Evolutionary conservation across 2,113 vertebrate species (phyloP).

Genomic region (Eulemur macaco): DNA sequence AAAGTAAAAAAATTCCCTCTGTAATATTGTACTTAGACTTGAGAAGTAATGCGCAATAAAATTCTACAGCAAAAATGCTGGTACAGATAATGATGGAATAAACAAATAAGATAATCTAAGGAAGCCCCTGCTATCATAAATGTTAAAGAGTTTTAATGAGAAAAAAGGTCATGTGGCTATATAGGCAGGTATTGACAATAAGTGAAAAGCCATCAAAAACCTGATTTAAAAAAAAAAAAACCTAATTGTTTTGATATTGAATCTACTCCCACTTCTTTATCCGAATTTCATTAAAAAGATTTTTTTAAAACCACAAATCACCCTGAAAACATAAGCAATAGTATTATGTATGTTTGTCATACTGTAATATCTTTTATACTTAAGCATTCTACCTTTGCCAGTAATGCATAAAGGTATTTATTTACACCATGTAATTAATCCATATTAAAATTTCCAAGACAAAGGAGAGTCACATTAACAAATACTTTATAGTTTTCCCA

Average conservation of each 20-base stretch:
- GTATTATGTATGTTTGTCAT: neutral
- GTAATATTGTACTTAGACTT: neutral
- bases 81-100: neutral
- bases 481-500: conserved; percentile 75
- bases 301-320: neutral
- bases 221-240: neutral
- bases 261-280: conserved; percentile 20
- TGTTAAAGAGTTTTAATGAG: conserved; percentile 8
- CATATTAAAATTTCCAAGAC: conserved; percentile 65
- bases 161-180: neutral
- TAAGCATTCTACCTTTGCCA: conserved; percentile 27
- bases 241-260: neutral
- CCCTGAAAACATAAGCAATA: conserved; percentile 5
- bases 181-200: neutral
- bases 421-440: conserved; percentile 68
- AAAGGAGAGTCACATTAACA: conserved; percentile 72
- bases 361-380: neutral
- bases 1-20: conserved; percentile 22
- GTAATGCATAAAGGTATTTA: conserved; percentile 47
- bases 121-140: neutral
- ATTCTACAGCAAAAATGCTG: conserved; percentile 2
- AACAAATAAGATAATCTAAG: neutral
- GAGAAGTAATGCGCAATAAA: neutral
- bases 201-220: neutral
- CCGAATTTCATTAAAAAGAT: conserved; percentile 35